phyloP scores from a whole-genome alignment of 2,797 vertebrate genomes.

The Meriones psammophilus region DNA sequence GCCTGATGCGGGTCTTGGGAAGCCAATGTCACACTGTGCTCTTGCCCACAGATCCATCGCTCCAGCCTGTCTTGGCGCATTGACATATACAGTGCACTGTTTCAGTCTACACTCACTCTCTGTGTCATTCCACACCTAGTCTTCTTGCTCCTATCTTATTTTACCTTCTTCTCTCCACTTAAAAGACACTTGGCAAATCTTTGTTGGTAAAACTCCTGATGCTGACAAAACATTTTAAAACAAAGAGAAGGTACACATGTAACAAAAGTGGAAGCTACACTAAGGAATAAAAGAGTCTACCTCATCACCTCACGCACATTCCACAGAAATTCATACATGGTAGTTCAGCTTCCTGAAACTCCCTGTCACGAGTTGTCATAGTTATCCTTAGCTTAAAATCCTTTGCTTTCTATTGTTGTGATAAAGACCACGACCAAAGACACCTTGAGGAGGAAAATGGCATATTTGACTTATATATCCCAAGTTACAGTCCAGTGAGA shows the following conservation, averaged over 20 bases:
- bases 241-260: background rate
- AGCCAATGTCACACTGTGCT: background rate
- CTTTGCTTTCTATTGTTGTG: background rate
- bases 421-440: background rate
- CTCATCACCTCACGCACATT: background rate
- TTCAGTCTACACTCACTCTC: too few species aligned
- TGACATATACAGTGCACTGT: too few species aligned
- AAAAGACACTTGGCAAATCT: background rate
- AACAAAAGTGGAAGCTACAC: background rate
- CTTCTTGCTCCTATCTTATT: background rate
- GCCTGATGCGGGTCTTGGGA: background rate
- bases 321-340: background rate
- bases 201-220: constrained; percentile 9
- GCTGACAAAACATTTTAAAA: background rate
- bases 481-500: background rate
- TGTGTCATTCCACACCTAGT: background rate
- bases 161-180: background rate
- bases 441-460: background rate
- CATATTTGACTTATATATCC: background rate
- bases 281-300: background rate
- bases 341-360: background rate
- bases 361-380: background rate
- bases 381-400: background rate
- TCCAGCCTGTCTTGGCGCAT: background rate
- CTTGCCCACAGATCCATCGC: background rate